Conservation (phyloP, 2,888 invertebrate genomes). For the Sinohyriopsis cumingii region DNA sequence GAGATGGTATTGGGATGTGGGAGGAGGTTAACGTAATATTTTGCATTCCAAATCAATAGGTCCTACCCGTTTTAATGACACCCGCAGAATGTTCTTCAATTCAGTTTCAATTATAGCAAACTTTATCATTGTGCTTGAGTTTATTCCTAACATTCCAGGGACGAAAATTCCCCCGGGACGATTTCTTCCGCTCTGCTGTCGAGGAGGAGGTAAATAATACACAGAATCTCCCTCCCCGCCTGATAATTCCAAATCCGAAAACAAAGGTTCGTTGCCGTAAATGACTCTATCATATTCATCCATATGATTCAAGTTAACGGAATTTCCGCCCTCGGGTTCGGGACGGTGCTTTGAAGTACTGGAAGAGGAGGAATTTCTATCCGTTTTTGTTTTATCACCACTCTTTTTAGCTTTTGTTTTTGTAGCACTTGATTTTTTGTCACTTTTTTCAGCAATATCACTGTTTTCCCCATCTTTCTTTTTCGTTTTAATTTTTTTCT, state of each 20-base stretch:
- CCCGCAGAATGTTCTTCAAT: conserved; percentile 96
- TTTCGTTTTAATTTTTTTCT: conserved; percentile 28
- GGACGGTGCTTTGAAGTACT: conserved; percentile 45
- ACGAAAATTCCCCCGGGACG: conserved; percentile 3
- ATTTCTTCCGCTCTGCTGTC: not conserved
- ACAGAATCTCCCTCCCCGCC: conserved; percentile 40
- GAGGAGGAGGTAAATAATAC: conserved; percentile 1
- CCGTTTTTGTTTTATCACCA: too few species aligned
- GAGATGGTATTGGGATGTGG: too few species aligned
- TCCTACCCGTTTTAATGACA: conserved; percentile 93
- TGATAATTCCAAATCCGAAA: conserved; percentile 60
- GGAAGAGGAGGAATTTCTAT: conserved; percentile 11
- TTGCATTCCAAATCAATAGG: not conserved
- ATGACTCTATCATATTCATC: conserved; percentile 64
- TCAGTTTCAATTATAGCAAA: conserved; percentile 97
- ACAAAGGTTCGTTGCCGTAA: conserved; percentile 62
- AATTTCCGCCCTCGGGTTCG: conserved; percentile 65
- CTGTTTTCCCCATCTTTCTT: conserved; percentile 13
- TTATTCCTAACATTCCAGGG: conserved; percentile 71
- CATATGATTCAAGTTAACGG: conserved; percentile 23
- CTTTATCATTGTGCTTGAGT: conserved; percentile 98
- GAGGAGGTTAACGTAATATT: too few species aligned
- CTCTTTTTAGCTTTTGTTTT: conserved; percentile 16
- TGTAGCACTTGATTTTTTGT: conserved; percentile 33
- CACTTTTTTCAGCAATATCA: conserved; percentile 21